Conservation (phyloP, 2,797 vertebrate species). For the Sebastolobus altivelis region DNA sequence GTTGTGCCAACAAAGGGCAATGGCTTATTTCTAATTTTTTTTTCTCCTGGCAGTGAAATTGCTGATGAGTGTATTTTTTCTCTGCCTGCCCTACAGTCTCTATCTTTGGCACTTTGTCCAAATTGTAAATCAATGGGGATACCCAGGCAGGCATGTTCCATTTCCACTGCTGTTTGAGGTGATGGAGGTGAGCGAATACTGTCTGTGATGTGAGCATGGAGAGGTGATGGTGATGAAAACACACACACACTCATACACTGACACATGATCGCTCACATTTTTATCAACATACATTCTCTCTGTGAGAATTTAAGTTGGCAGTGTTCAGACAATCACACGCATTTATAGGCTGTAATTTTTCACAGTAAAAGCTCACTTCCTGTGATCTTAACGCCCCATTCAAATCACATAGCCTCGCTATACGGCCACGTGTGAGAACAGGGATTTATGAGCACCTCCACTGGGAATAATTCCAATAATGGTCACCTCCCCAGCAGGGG, state of each 20-base stretch:
- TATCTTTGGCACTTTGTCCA: conserved; percentile 56
- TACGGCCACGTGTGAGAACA: conserved; percentile 22
- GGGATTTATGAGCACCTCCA: conserved; percentile 34
- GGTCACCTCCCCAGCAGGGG: conserved; percentile 22
- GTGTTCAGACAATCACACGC: neutral
- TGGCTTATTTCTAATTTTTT: conserved; percentile 33
- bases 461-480: conserved; percentile 30
- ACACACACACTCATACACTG: neutral
- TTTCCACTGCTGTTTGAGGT: conserved; percentile 50
- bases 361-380: conserved; percentile 18
- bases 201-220: conserved; percentile 16
- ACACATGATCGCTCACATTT: neutral
- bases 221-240: conserved; percentile 23
- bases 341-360: conserved; percentile 2
- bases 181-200: conserved; percentile 46
- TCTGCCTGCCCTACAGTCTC: conserved; percentile 17
- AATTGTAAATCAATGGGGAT: conserved; percentile 66
- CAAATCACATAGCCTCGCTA: conserved; percentile 10
- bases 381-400: conserved; percentile 9
- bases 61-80: conserved; percentile 52
- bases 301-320: neutral
- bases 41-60: conserved; percentile 31
- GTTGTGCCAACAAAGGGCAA: conserved; percentile 4
- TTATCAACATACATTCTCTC: conserved; percentile 1
- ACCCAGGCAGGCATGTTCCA: conserved; percentile 50